Conservation (phyloP, 2,113 vertebrate genomes). For the Neodon shergylaensis region DNA sequence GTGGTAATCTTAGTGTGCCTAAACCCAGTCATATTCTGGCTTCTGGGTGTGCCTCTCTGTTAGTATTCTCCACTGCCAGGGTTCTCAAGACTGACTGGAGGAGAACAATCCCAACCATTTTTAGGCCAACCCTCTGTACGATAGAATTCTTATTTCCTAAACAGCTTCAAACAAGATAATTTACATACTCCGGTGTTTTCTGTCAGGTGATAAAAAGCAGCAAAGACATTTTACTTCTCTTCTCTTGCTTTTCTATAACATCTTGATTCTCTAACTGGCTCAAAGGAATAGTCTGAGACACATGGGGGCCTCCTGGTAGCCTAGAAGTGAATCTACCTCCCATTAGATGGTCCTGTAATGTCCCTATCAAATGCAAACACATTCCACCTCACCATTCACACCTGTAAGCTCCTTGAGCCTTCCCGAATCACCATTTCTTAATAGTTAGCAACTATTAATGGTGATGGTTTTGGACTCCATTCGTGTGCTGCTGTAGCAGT, state of each 20-base stretch:
- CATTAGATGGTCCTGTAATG: not conserved
- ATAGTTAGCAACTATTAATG: not conserved
- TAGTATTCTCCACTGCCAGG: not conserved
- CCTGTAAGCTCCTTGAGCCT: not conserved
- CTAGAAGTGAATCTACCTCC: not conserved
- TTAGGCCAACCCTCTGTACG: not conserved
- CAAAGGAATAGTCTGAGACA: slow-evolving; percentile 13
- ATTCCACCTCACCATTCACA: not conserved
- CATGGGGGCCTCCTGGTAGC: not conserved
- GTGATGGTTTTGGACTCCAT: not conserved
- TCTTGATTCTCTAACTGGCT: not conserved
- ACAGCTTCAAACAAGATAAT: slow-evolving; percentile 48
- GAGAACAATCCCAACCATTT: not conserved
- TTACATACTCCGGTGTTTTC: slow-evolving; percentile 45
- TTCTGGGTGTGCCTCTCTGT: not conserved
- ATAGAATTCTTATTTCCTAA: slow-evolving; percentile 54
- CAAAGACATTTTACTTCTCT: not conserved
- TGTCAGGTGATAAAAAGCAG: slow-evolving; percentile 35
- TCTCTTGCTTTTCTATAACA: not conserved
- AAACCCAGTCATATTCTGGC: not conserved
- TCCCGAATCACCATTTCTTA: not conserved
- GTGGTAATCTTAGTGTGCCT: not conserved
- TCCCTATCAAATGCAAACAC: not conserved
- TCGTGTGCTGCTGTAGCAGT: too few species aligned
- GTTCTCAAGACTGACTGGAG: not conserved